Evolutionary conservation across 1,140 invertebrate genomes (phyloP).

Genomic region (Paramacrobiotus metropolitanus): DNA sequence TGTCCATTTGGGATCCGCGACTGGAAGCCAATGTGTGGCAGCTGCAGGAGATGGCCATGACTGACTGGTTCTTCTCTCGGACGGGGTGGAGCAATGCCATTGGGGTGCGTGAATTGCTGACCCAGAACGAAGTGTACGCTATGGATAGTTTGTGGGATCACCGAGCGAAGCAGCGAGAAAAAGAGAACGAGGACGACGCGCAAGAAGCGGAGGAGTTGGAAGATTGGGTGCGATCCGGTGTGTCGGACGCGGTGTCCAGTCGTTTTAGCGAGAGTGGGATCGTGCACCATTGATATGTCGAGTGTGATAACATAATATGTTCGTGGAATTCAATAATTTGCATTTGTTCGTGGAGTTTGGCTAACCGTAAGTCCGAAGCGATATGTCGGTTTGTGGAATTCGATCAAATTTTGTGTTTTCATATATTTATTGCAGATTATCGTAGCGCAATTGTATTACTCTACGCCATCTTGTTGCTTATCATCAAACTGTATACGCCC

Average conservation of each 20-base stretch:
- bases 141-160: neutral
- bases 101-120: neutral
- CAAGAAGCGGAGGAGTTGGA: neutral
- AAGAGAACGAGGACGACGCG: neutral
- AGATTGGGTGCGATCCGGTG: neutral
- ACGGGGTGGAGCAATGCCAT: neutral
- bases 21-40: neutral
- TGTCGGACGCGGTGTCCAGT: neutral
- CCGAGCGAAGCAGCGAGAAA: neutral
- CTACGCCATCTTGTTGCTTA: no score
- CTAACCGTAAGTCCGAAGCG: no score
- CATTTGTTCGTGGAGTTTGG: no score
- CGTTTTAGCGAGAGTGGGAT: no score
- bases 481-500: no score
- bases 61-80: neutral
- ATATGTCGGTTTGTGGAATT: no score
- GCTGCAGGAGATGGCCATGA: slow-evolving; percentile 3
- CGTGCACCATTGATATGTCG: no score
- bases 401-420: no score
- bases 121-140: neutral
- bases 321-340: no score
- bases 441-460: no score
- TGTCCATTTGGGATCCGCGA: slow-evolving; percentile 3
- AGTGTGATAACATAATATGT: no score
- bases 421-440: no score